Base-by-base conservation (phyloP, 1,140 invertebrate species). In the Drosophila mayri region DNA sequence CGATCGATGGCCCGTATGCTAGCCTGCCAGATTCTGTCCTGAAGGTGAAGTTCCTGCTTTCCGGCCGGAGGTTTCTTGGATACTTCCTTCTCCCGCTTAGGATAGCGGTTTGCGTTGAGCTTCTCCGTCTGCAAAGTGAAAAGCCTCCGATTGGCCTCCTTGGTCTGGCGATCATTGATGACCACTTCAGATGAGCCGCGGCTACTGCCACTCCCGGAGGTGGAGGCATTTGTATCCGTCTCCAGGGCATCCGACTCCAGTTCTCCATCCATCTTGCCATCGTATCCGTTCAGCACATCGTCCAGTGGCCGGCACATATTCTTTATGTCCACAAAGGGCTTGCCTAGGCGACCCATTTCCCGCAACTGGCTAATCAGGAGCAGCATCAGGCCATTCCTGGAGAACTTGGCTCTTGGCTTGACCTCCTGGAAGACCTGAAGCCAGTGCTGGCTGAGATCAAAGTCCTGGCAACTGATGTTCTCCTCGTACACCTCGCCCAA, bases 381-480 rank as follows among this genome's bases (percentile, higher is more conserved):
- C 32, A 90, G 43, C 71, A 90, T 85, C 6, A 90, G 50, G 20
- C 81, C 84, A 50, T 90, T 90, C 2, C 85, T 38, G 10, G 85
- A 78, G 28, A 66, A 85, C 8, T 90, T 90, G 4, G 90, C 67
- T 2, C 4, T 14, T 0, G 25, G 37, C 8, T 22, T 9, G 0
- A 50, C 64, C 12, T 47, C 37, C 10, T 58, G 20, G 28, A 90
- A 85, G 5, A 43, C 12, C 41, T 71, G 14, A 30, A 90, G 25
- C 85, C 85, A 90, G 4, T 28, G 59, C 28, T 68, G 49, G 25
- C 54, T 61, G 4, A 79, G 32, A 10, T 14, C 22, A 9, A 55
- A 37, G 18, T 82, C 64, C 18, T 62, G 20, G 9, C 62, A 18
- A 35, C 54, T 70, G 1, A 82, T 38, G 14, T 25, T 55, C 2